These are phyloP conservation scores for Aplochiton taeniatus DNA, from an alignment of 2,797 vertebrate species.

Conservation along the genomic window DNA sequence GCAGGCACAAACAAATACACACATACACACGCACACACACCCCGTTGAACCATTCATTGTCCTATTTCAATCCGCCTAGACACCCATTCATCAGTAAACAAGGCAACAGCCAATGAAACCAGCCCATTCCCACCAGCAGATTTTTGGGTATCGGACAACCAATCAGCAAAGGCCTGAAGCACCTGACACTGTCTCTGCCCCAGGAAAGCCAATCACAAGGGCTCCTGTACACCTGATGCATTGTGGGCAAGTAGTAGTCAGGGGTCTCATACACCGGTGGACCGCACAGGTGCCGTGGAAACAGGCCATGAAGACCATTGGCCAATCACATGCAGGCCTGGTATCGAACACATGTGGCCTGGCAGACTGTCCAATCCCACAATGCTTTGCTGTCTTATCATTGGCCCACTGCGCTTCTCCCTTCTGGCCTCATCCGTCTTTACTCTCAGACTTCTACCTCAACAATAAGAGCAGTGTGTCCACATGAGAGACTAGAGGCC, in stretches of 20 bases:
- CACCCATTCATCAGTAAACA: conserved; percentile 55
- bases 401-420: conserved; percentile 29
- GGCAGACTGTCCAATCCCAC: conserved; percentile 54
- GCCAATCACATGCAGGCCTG: conserved; percentile 55
- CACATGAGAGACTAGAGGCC: conserved; percentile 48
- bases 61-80: conserved; percentile 54
- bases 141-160: conserved; percentile 60
- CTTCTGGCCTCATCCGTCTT: not conserved
- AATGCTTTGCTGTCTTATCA: conserved; percentile 64
- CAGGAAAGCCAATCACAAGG: conserved; percentile 54
- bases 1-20: conserved; percentile 2
- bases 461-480: conserved; percentile 66
- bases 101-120: conserved; percentile 60
- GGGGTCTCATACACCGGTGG: conserved; percentile 29
- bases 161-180: conserved; percentile 49
- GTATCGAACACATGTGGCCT: conserved; percentile 58
- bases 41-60: conserved; percentile 47
- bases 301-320: conserved; percentile 37
- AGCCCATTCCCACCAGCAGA: conserved; percentile 42
- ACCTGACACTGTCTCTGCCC: conserved; percentile 72
- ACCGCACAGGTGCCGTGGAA: conserved; percentile 63
- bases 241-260: conserved; percentile 44
- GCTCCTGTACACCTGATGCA: conserved; percentile 66
- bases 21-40: conserved; percentile 16
- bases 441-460: conserved; percentile 19